Evolutionary conservation across 2,797 vertebrate genomes (phyloP), one percentile per base, ranked within the genome.

Genomic region (Chrosomus eos): DNA sequence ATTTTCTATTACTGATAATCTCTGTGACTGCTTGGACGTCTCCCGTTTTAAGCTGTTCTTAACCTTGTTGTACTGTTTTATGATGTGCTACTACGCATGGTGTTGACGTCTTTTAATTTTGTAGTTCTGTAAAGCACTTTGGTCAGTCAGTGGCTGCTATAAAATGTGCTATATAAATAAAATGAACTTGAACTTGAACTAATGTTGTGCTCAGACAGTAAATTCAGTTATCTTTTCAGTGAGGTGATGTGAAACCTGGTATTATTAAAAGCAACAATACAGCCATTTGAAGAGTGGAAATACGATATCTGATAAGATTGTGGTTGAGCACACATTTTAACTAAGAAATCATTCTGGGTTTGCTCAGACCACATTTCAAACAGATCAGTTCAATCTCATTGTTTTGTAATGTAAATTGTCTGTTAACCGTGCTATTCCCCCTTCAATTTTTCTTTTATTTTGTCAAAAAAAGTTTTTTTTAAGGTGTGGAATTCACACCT

Each of bases 291-390:
- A 75, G 11, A 55, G 31, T 36, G 23, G 31, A n/a, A n/a, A 13
- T 33, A 51, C 5, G 19, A 55, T 55, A 53, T 55, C 73, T 55
- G 48, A 75, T 75, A 36, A 75, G 31, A 75, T n/a, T 55, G 73
- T 75, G 73, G 73, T 75, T 36, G 23, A 55, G 31, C 7, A 5
- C 31, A 75, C 53, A 33, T 23, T 31, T 21, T 6, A 19, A 21
- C 28, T n/a, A 26, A 23, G 31, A n/a, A 58, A 76, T 75, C 3
- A 36, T 76, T 38, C 7, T 55, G 13, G 13, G 21, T 58, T 76
- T 16, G 26, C 60, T 64, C 6, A 64, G 14, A 31, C 1, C 28
- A 38, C 48, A 75, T 23, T 36, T 55, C 19, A 33, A 53, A 76
- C 13, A 18, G 28, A 36, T 16, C 7, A 75, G 10, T 55, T 23